Evolutionary conservation across 2,113 vertebrate species (phyloP), one percentile per base, ranked within the genome.

Genomic region (Odontesthes bonariensis): DNA sequence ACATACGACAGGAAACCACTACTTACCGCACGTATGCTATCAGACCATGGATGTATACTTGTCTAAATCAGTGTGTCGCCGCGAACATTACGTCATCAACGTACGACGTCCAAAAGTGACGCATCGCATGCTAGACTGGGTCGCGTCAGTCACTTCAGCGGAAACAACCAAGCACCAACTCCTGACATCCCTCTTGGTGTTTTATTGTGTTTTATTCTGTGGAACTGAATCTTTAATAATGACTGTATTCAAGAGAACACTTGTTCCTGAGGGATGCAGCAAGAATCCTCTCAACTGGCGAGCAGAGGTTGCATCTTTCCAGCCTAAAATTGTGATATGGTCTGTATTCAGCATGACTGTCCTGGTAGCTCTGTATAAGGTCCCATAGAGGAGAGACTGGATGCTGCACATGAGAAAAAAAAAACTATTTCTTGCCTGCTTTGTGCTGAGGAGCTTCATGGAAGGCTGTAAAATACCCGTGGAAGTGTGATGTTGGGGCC

Each of bases 81-180:
- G 32, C 53, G 27, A 23, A 12, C 11, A 0, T 2, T 2, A 16
- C 76, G 81, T 77, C 80, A 83, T 68, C 65, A 55, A 7, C 1
- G 31, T 22, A 81, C 77, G 84, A 63, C 84, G 4, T 0, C 9
- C 9, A 53, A 4, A 49, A 7, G 47, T 49, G 17, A n/a, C 9
- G 47, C 16, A 6, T n/a, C 47, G 22, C 42, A n/a, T 12, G 38
- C 17, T 12, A 5, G 17, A 55, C 4, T 55, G 31, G 17, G 35
- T 57, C 17, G 7, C 0, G 27, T 1, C 2, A 14, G 13, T 61
- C 59, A 14, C 14, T 33, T n/a, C 42, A 31, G 22, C 40, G 17
- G 60, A 31, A 9, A 22, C 4, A 31, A 47, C 9, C 22, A 46
- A 1, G 7, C 22, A 12, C 40, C 13, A 12, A 42, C 7, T 42